phyloP scores from a whole-genome alignment of 2,888 invertebrate genomes.

The Sinopyrophorus schimmeli region DNA sequence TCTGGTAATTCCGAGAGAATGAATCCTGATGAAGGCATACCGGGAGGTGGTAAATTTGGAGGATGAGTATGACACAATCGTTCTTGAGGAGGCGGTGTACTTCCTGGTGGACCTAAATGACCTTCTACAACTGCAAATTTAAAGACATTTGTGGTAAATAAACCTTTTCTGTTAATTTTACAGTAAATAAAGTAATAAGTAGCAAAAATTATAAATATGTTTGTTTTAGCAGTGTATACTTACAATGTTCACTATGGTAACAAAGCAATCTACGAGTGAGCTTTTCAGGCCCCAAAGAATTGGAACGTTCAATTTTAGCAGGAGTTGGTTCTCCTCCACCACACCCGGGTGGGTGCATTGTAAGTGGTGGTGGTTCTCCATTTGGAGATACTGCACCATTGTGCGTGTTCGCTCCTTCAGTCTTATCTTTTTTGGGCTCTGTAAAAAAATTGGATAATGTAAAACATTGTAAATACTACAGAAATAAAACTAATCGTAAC shows the following conservation, averaged over 20 bases:
- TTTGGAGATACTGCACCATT: slow-evolving; percentile 68
- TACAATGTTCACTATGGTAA: slow-evolving; percentile 78
- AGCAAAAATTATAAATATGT: background rate
- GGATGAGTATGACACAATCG: slow-evolving; percentile 47
- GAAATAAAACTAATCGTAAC: no score
- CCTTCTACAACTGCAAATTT: slow-evolving; percentile 62
- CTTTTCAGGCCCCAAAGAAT: slow-evolving; percentile 76
- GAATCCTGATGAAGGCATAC: slow-evolving; percentile 52
- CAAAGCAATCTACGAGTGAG: slow-evolving; percentile 77
- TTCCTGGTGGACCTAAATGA: slow-evolving; percentile 52
- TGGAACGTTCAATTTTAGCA: slow-evolving; percentile 74
- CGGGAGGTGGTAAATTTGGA: slow-evolving; percentile 42
- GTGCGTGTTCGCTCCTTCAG: slow-evolving; percentile 63
- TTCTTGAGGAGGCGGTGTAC: slow-evolving; percentile 54
- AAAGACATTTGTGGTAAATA: background rate
- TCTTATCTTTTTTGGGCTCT: slow-evolving; percentile 94
- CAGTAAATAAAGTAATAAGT: background rate
- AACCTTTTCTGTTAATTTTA: background rate
- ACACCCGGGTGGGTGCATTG: slow-evolving; percentile 44
- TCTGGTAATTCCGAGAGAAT: slow-evolving; percentile 87
- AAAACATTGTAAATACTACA: no score
- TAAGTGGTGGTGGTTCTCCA: slow-evolving; percentile 55
- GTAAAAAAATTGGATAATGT: slow-evolving; percentile 63
- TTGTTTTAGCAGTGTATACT: slow-evolving; percentile 45
- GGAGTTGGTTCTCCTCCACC: slow-evolving; percentile 41